Base-by-base conservation (phyloP, 2,113 vertebrate genomes). In the Telmatochromis sp. region DNA sequence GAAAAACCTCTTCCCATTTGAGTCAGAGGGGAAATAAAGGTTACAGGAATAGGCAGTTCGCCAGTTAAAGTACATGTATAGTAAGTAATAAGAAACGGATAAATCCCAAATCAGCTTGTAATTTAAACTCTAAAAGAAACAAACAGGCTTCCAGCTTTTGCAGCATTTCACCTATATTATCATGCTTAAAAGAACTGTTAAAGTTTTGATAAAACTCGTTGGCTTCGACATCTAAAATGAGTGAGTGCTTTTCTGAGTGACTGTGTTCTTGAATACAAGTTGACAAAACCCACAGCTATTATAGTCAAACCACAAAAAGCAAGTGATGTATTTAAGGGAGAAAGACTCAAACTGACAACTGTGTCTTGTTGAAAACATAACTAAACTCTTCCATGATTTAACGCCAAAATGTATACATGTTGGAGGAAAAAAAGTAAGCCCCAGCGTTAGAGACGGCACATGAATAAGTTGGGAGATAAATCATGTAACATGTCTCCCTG, bases 401-500 rank as follows among this genome's bases (percentile, higher is more conserved):
- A 88, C 45, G 88, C 88, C 84, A 87, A 88, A 90, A 85, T 68
- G 57, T 86, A 88, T 90, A 85, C 83, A 87, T 87, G 81, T 45
- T 89, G 85, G 81, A 93, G 65, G 60, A 35, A 85, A 31, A 28
- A 79, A 9, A 35, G 28, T 70, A 80, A 82, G 58, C 81, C 87
- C 85, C 40, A 37, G 79, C 55, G 21, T 75, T 84, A 68, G 86
- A 90, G 91, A 86, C 49, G 23, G 83, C 80, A 90, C 73, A 83
- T 93, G 78, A 87, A 90, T 88, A 88, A 90, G 85, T 87, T 88
- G 35, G 80, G 31, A 85, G 57, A 91, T 91, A 93, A 93, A 95
- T 95, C 92, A 95, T 90, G 90, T 86, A 93, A 81, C 85, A 90
- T 37, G 26, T 86, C 80, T 92, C 90, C 85, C 92, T 45, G 40